Base-by-base conservation (phyloP, 64 coral and sea anemone genomes). In the Porites lutea region DNA sequence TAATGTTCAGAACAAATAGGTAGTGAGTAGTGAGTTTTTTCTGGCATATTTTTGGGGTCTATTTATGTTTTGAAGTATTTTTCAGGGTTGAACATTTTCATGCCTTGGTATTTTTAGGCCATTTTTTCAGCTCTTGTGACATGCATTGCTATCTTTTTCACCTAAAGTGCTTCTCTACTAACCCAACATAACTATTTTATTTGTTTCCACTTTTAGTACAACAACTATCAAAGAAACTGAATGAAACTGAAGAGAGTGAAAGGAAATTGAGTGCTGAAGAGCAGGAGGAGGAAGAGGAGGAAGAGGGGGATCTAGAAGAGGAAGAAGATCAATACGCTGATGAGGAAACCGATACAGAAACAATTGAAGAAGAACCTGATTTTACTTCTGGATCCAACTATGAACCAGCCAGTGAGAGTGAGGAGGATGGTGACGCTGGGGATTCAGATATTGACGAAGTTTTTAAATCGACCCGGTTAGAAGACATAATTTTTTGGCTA, bases 341-440 rank as follows among this genome's bases (percentile, higher is more conserved):
- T 71, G 68, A 0, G 68, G 68, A 71, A 71, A 0, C 68, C 44
- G 68, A 71, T 37, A 27, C 68, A 71, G 68, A 71, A 71, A 71
- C 68, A 71, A 71, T 71, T 71, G 68, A 71, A 71, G 68, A 71
- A 71, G 68, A 71, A 71, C 68, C 68, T 27, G 68, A 71, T 71
- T 71, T 71, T 71, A 27, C 68, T 71, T 23, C 68, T 22, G 68
- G 68, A 71, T 71, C 68, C 15, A 71, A 71, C 68, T 71, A 71
- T 71, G 68, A 71, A 71, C n/a, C 68, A 71, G 68, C 68, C 68
- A 71, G 68, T 71, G 68, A 71, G 68, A 71, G 68, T 71, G 20
- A 71, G 68, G 68, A 71, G 68, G 68, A 71, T 71, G 68, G 68
- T 27, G 68, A 71, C 21, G n/a, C 68, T 71, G 68, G 68, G 0